Evolutionary conservation across 2,113 vertebrate genomes (phyloP).

Genomic region (Calyptomena viridis): DNA sequence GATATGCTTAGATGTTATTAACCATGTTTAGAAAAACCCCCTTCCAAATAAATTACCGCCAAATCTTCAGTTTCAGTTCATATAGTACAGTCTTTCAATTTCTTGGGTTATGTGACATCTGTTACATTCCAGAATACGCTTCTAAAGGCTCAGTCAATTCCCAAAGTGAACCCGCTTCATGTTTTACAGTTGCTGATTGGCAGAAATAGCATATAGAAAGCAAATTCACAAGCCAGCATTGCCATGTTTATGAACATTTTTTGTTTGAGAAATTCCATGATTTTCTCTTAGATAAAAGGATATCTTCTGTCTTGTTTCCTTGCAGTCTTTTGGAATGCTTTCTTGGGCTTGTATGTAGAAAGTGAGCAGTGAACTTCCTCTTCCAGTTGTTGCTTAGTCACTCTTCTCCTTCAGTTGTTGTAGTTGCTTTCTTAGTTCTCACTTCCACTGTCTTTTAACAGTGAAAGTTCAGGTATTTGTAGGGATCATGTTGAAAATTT

Average conservation of each 20-base stretch:
- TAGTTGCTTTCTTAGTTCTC: not conserved
- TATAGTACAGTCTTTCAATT: not conserved
- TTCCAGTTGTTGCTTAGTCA: not conserved
- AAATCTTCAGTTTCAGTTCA: not conserved
- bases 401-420: not conserved
- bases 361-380: not conserved
- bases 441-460: not conserved
- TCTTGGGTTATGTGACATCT: not conserved
- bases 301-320: not conserved
- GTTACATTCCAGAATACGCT: not conserved
- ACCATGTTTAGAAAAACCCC: not conserved
- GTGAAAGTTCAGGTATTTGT: not conserved
- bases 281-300: not conserved
- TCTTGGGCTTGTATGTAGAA: not conserved
- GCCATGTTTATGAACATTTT: not conserved
- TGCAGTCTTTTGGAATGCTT: not conserved
- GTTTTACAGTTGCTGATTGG: not conserved
- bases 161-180: not conserved
- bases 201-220: not conserved
- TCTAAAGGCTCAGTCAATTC: not conserved
- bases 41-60: not conserved
- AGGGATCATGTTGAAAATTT: not conserved
- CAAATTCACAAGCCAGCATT: not conserved
- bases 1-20: not conserved
- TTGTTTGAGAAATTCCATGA: not conserved